Conservation (phyloP, 1,140 invertebrate genomes). For the Drosophila bocqueti region DNA sequence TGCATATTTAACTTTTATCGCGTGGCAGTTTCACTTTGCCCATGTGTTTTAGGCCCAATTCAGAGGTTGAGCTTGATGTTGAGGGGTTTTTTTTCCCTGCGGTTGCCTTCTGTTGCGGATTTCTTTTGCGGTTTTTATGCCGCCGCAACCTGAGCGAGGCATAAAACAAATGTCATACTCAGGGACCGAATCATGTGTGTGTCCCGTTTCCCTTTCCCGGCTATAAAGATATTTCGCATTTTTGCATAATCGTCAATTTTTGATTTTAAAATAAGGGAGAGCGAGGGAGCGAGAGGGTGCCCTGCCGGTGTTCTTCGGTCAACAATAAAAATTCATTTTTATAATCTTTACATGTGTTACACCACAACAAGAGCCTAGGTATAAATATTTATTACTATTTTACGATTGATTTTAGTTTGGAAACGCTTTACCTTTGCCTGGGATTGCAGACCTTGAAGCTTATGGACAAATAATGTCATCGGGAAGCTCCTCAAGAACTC, state of each 20-base stretch:
- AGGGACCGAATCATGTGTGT: constrained; percentile 59
- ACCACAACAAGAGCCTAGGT: constrained; percentile 55
- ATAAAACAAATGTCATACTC: constrained; percentile 83
- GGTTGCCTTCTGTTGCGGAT: constrained; percentile 45
- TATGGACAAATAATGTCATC: constrained; percentile 65
- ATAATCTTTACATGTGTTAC: constrained; percentile 78
- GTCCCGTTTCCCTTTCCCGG: constrained; percentile 1
- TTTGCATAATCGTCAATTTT: constrained; percentile 84
- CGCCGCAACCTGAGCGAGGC: constrained; percentile 67
- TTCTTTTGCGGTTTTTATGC: constrained; percentile 66
- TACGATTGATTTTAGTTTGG: constrained; percentile 73
- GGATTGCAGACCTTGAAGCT: background rate
- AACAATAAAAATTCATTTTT: constrained; percentile 81
- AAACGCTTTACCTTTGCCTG: constrained; percentile 17
- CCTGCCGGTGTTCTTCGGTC: constrained; percentile 56
- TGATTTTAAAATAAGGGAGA: constrained; percentile 66
- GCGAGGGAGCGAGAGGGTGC: background rate
- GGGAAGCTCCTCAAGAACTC: background rate
- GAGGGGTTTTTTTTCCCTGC: background rate
- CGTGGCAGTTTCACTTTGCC: constrained; percentile 42
- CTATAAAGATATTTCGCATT: constrained; percentile 71
- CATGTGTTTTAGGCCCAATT: constrained; percentile 64
- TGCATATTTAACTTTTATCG: constrained; percentile 83
- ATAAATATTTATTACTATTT: constrained; percentile 81
- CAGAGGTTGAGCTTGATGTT: constrained; percentile 11